phyloP scores from a whole-genome alignment of 2,888 invertebrate species.

The Cephus pygmeus region DNA sequence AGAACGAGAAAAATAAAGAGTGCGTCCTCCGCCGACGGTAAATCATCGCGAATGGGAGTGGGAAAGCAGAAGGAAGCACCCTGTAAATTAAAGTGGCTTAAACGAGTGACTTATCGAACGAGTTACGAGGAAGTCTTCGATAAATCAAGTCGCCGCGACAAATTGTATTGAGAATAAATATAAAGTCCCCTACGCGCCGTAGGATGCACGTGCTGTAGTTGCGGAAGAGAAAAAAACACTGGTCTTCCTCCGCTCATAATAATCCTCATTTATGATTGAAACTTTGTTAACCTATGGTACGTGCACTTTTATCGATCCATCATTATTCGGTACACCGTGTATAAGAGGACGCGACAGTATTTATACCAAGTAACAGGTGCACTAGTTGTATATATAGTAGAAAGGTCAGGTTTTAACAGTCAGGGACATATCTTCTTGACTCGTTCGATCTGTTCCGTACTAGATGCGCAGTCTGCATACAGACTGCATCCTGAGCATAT shows the following conservation, averaged over 20 bases:
- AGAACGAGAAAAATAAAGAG: constrained; percentile 11
- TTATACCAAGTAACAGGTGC: not conserved
- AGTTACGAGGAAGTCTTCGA: constrained; percentile 24
- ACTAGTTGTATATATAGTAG: not conserved
- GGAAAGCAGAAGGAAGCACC: constrained; percentile 34
- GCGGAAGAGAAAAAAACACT: not conserved
- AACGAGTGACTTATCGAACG: constrained; percentile 46
- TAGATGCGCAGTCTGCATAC: not conserved
- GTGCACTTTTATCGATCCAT: not conserved
- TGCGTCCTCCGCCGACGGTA: constrained; percentile 14
- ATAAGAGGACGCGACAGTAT: not conserved
- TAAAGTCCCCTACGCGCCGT: not conserved
- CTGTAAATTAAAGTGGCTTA: constrained; percentile 51
- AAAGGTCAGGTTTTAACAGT: not conserved
- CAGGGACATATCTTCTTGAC: not conserved
- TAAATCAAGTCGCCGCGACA: constrained; percentile 47
- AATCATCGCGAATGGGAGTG: constrained; percentile 6
- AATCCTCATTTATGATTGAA: not conserved
- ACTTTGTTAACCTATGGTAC: not conserved
- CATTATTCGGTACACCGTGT: not conserved
- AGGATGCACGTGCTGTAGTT: not conserved
- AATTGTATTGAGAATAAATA: constrained; percentile 42
- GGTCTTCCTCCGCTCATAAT: not conserved
- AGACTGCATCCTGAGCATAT: not conserved
- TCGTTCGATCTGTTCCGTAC: not conserved